Base-by-base conservation (phyloP, 53 echinoderm and acorn worm genomes). In the Hippasteria phrygiana region DNA sequence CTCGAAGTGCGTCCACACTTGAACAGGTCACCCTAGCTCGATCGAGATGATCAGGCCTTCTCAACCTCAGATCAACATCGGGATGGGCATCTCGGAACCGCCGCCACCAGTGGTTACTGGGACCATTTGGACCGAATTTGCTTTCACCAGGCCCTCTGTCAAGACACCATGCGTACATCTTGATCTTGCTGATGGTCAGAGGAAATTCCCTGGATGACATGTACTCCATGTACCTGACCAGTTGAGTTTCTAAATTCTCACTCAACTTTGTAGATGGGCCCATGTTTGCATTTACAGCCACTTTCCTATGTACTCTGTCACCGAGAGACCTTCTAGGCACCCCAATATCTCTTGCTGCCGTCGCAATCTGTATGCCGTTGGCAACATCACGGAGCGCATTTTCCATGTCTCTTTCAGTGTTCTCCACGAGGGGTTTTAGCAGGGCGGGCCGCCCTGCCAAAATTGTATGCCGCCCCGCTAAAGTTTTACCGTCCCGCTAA, bases 71-170 rank as follows among this genome's bases (percentile, higher is more conserved):
- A 14, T 18, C 48, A 45, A 22, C 20, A 7, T 67, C 45, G 7
- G 73, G 62, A 56, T 88, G 73, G 2, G 45, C 43, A 28, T 27
- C 78, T 11, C 26, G 47, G 78, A 91, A 91, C 18, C 70, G 71
- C 27, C 37, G 37, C 48, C 91, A 91, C 87, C 91, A 91, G n/a
- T 87, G 66, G 65, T 76, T 74, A 80, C 91, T 91, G 1, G 91
- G 91, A 0, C 91, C 87, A 16, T 91, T 91, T 5, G 35, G 43
- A 4, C 87, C 78, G 70, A 90, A 90, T 54, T 55, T 80, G 16
- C 35, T 62, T 4, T 18, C 47, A 1, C 76, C 83, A 62, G 28
- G 38, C 41, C 51, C 70, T 18, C 39, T 41, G 62, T 82, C 74
- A 16, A 90, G 35, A 26, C 53, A 34, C 83, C 75, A 73, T 28